These are phyloP conservation scores for Zygaena filipendulae DNA, from an alignment of 2,888 invertebrate genomes.

Conservation along the genomic window DNA sequence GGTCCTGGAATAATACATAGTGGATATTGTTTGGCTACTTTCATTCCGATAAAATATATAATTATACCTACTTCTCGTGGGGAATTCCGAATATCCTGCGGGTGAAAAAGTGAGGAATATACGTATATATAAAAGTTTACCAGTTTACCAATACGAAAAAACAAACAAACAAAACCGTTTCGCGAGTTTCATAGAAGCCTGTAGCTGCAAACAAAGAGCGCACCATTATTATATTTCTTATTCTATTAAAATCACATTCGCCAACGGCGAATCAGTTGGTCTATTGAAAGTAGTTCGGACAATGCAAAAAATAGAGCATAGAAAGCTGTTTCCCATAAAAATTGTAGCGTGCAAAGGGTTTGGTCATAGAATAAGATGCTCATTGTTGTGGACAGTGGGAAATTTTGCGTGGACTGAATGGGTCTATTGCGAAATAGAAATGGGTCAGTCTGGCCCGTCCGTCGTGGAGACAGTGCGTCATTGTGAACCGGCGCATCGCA, in stretches of 20 bases:
- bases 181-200: too few relatives aligned
- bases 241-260: constrained; percentile 54
- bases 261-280: constrained; percentile 52
- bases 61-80: too few relatives aligned
- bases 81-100: too few relatives aligned
- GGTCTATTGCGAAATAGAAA: constrained; percentile 36
- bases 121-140: too few relatives aligned
- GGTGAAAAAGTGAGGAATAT: too few relatives aligned
- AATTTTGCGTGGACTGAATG: constrained; percentile 46
- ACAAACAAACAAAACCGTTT: too few relatives aligned
- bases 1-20: too few relatives aligned
- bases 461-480: constrained; percentile 31
- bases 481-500: constrained; percentile 40
- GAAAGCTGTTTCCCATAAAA: constrained; percentile 61
- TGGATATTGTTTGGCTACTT: too few relatives aligned
- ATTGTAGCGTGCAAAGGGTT: constrained; percentile 51
- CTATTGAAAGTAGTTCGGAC: constrained; percentile 42
- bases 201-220: constrained; percentile 29
- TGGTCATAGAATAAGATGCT: constrained; percentile 31
- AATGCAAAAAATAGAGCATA: constrained; percentile 66
- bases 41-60: too few relatives aligned
- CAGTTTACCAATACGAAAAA: too few relatives aligned
- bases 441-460: constrained; percentile 52
- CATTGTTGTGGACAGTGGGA: constrained; percentile 60
- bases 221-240: too few relatives aligned